Conservation (phyloP, 2,113 vertebrate species). For the Tautogolabrus adspersus region DNA sequence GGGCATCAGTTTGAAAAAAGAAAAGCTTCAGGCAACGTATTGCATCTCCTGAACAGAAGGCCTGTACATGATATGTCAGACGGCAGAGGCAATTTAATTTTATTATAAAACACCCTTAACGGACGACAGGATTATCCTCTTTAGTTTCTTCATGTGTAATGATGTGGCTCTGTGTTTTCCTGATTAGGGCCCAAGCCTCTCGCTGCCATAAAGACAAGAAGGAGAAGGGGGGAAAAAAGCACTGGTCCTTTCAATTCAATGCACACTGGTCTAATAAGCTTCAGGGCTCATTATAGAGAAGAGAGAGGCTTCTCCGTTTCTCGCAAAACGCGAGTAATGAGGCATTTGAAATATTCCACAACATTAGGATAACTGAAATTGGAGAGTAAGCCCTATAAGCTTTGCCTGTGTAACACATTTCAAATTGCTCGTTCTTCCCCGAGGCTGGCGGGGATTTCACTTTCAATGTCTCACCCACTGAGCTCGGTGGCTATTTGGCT, state of each 20-base stretch:
- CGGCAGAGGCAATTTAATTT: conserved; percentile 68
- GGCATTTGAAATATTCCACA: conserved; percentile 81
- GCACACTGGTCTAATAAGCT: conserved; percentile 78
- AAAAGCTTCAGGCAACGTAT: conserved; percentile 13
- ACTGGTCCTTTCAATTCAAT: conserved; percentile 69
- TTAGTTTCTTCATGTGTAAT: conserved; percentile 77
- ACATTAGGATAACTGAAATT: conserved; percentile 80
- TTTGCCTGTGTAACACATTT: conserved; percentile 76
- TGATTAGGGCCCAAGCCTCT: conserved; percentile 69
- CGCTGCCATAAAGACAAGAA: conserved; percentile 56
- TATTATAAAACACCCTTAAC: conserved; percentile 69
- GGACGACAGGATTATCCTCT: conserved; percentile 70
- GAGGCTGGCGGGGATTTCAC: conserved; percentile 36
- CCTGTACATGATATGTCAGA: conserved; percentile 52
- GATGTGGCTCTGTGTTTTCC: conserved; percentile 80
- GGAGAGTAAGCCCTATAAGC: conserved; percentile 69
- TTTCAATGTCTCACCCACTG: conserved; percentile 66
- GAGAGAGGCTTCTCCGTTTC: conserved; percentile 66
- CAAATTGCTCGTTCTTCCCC: conserved; percentile 55
- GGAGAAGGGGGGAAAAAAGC: conserved; percentile 33
- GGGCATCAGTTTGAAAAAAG: neutral
- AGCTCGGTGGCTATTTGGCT: conserved; percentile 40
- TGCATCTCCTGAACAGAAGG: conserved; percentile 32
- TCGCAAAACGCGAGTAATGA: conserved; percentile 81
- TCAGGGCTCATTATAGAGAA: conserved; percentile 77